Percentiles rank a stretch among this genome's conserved stretches.
phyloP scores from a whole-genome alignment of 2,113 vertebrate species.

The Oreocharis arfaki region DNA sequence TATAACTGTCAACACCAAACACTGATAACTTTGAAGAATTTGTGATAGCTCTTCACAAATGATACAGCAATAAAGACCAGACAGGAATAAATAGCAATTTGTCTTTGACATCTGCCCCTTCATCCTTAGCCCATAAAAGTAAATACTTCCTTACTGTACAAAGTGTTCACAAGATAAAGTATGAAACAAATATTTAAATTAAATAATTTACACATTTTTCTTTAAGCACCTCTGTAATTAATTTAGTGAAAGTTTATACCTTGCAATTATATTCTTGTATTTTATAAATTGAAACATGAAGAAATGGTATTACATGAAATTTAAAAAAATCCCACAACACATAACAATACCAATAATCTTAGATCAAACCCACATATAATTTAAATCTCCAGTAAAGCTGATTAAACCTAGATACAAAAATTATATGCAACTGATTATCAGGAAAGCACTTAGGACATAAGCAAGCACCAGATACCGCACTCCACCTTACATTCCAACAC shows the following conservation, averaged over 20 bases:
- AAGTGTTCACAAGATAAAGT: conserved; percentile 19
- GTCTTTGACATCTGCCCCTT: neutral
- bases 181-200: conserved; percentile 44
- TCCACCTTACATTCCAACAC: neutral
- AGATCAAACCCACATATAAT: conserved; percentile 9
- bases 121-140: neutral
- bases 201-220: conserved; percentile 53
- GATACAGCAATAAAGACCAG: neutral
- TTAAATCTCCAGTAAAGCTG: conserved; percentile 18
- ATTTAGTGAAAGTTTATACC: conserved; percentile 24
- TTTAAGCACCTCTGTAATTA: conserved; percentile 44
- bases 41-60: neutral
- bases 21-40: neutral
- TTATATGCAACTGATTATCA: neutral
- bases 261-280: conserved; percentile 13
- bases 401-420: conserved; percentile 15
- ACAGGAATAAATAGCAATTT: conserved; percentile 30
- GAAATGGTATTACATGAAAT: conserved; percentile 18
- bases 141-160: conserved; percentile 1
- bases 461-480: neutral
- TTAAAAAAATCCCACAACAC: neutral
- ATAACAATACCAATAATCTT: neutral
- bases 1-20: neutral
- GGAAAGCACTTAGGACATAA: neutral
- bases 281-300: conserved; percentile 27